These are phyloP conservation scores for Apodemus sylvaticus DNA, from an alignment of 2,113 vertebrate species.

Conservation along the genomic window DNA sequence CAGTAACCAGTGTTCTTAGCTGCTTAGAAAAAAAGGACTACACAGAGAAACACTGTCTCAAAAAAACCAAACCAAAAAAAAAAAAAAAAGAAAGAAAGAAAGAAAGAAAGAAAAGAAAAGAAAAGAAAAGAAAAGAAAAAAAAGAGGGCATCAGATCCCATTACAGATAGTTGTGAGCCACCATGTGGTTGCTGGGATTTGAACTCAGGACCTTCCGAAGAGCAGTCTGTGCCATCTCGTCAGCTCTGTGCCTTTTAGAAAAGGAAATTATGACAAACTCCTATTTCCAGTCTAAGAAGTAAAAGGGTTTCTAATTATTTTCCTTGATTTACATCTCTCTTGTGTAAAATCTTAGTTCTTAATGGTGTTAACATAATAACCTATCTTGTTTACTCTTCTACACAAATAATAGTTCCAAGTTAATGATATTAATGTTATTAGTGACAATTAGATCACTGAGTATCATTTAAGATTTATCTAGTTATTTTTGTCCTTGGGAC, in stretches of 20 bases:
- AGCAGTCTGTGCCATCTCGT: too few relatives aligned
- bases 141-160: too few relatives aligned
- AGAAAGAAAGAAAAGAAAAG: too few relatives aligned
- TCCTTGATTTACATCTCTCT: constrained; percentile 55
- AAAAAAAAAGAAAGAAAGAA: too few relatives aligned
- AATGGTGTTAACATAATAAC: constrained; percentile 47
- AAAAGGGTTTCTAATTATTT: constrained; percentile 58
- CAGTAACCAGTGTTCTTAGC: too few relatives aligned
- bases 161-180: too few relatives aligned
- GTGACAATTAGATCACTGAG: constrained; percentile 28
- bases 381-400: constrained; percentile 2
- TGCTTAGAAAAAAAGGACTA: too few relatives aligned
- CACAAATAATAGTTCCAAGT: not conserved
- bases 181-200: too few relatives aligned
- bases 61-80: too few relatives aligned
- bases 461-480: constrained; percentile 64
- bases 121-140: too few relatives aligned
- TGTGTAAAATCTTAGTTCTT: constrained; percentile 55
- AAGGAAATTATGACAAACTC: constrained; percentile 47
- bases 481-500: constrained; percentile 49
- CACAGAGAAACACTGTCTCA: too few relatives aligned
- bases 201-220: too few relatives aligned
- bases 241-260: not conserved
- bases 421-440: constrained; percentile 22
- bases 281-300: constrained; percentile 39